phyloP scores from a whole-genome alignment of 2,888 invertebrate genomes.

The Agrochola litura region DNA sequence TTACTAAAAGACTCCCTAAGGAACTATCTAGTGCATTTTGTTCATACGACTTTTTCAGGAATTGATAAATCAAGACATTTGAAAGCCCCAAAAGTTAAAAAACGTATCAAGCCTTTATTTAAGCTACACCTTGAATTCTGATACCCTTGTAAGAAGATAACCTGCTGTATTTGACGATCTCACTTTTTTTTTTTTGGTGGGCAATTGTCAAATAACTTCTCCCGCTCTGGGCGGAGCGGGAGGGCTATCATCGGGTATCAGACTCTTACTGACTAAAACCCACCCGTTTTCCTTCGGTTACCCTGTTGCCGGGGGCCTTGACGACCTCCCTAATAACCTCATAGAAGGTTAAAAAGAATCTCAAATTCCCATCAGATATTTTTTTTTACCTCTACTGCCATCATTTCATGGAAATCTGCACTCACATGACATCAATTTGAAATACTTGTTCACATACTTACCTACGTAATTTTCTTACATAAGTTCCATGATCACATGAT shows the following conservation, averaged over 20 bases:
- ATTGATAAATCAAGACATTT: not conserved
- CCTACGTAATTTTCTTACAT: constrained; percentile 33
- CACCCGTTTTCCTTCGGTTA: too few species aligned
- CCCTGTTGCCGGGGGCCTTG: too few species aligned
- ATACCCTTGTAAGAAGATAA: constrained; percentile 9
- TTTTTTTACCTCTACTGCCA: constrained; percentile 17
- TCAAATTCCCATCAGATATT: constrained; percentile 31
- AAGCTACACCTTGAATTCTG: not conserved
- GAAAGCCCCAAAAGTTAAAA: not conserved
- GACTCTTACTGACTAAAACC: too few species aligned
- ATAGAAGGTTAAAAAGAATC: constrained; percentile 17
- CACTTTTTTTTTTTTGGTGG: too few species aligned
- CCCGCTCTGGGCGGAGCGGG: too few species aligned
- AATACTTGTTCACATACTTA: constrained; percentile 14
- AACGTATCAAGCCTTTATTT: not conserved
- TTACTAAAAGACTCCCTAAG: not conserved
- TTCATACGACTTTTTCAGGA: not conserved
- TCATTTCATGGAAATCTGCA: constrained; percentile 16
- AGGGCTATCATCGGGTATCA: too few species aligned
- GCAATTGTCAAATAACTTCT: too few species aligned
- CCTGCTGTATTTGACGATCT: constrained; percentile 4
- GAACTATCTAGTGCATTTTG: not conserved
- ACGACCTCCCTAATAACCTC: constrained; percentile 4
- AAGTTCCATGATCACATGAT: constrained; percentile 42
- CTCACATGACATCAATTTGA: constrained; percentile 40